phyloP scores from a whole-genome alignment of 2,797 vertebrate genomes.

The Lithobates pipiens region DNA sequence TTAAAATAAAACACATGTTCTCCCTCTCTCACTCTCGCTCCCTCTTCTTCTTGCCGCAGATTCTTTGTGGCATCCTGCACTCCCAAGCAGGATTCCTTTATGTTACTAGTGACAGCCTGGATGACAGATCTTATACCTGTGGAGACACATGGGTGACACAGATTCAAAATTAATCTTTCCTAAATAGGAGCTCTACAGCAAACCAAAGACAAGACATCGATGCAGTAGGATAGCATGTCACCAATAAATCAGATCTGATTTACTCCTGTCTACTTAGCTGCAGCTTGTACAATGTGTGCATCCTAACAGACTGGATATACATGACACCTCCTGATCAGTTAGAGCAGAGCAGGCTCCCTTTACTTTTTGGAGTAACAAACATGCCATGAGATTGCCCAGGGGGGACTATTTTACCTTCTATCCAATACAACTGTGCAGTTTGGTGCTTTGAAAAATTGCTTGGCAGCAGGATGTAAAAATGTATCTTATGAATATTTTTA shows the following conservation, averaged over 20 bases:
- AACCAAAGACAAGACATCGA: conserved; percentile 63
- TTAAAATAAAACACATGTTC: conserved; percentile 61
- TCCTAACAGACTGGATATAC: conserved; percentile 59
- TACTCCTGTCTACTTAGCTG: conserved; percentile 60
- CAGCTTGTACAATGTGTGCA: conserved; percentile 59
- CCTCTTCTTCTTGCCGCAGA: conserved; percentile 57
- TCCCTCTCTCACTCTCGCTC: conserved; percentile 55
- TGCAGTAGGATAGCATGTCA: conserved; percentile 61
- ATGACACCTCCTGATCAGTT: conserved; percentile 64
- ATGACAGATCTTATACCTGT: conserved; percentile 6
- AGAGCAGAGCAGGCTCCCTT: conserved; percentile 47
- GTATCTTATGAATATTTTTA: conserved; percentile 32
- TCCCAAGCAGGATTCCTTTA: conserved; percentile 53
- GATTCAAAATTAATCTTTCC: conserved; percentile 63
- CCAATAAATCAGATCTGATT: conserved; percentile 62
- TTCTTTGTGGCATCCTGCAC: conserved; percentile 61
- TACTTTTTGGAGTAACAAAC: conserved; percentile 60
- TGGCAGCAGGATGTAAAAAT: conserved; percentile 47
- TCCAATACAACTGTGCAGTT: conserved; percentile 52
- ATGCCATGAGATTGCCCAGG: conserved; percentile 58
- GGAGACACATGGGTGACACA: conserved; percentile 55
- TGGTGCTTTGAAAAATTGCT: conserved; percentile 59
- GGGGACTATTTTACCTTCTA: conserved; percentile 57
- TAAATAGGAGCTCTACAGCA: conserved; percentile 63
- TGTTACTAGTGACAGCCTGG: conserved; percentile 16